Base-by-base conservation (phyloP, 2,797 vertebrate genomes). In the Trematomus bernacchii region DNA sequence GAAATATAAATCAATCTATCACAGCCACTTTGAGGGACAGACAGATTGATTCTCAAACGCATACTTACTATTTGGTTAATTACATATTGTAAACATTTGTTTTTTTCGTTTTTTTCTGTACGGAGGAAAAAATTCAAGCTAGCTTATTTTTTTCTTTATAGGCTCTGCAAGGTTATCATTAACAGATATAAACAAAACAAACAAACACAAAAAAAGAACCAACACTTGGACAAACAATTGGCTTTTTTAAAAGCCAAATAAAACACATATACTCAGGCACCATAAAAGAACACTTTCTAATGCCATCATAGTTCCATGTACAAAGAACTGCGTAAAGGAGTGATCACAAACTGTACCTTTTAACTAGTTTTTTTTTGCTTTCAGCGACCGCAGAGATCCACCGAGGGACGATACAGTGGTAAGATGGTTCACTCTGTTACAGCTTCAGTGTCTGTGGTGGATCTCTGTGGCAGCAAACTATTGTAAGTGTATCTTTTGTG, bases 21-120 rank as follows among this genome's bases (percentile, higher is more conserved):
- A 53, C 79, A 68, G 85, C 83, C 90, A 73, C 89, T 91, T 89
- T 86, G 80, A 92, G 84, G 91, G 89, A 82, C 88, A 74, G 80
- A 91, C 86, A 87, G 90, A 91, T 70, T 80, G 83, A 88, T 89
- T 91, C 85, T 91, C 82, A 87, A 92, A 93, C 85, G 84, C 85
- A 85, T 89, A 91, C 90, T 91, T 93, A 90, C 91, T 93, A 93
- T 95, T 95, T 94, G 94, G 94, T 95, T 94, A 94, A 93, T 94
- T 90, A 94, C 91, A 94, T 91, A 83, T 82, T 93, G 93, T 95
- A 95, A 95, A 95, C 95, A 94, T 94, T 93, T 94, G 92, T 92
- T 90, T 93, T 91, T 79, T 76, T 79, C 84, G 79, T 87, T 86
- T 89, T 88, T 93, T 93, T 93, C 89, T 92, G 89, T 91, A 92